Base-by-base conservation (phyloP, 1,140 invertebrate genomes). In the Megathymus violae region DNA sequence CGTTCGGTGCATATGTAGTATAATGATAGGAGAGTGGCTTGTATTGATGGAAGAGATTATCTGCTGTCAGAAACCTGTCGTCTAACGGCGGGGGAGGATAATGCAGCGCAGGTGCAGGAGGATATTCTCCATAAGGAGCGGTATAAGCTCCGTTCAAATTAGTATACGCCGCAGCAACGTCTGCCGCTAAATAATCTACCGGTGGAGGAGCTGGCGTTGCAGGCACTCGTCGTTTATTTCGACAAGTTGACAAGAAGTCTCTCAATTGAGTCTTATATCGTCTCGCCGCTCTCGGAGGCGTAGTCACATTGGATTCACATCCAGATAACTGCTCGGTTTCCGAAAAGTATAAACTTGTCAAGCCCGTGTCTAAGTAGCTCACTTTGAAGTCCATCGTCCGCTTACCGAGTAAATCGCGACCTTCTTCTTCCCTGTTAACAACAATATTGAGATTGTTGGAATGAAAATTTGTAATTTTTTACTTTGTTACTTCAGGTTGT, bases 361-460 rank as follows among this genome's bases (percentile, higher is more conserved):
- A 91, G 1, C 97, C 97, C 0, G 97, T 97, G 78, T 98, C 97
- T 73, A 98, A 92, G 86, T 99, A 99, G 76, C 98, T 99, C 13
- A 99, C 97, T 94, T 99, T 99, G 83, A 99, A 99, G 87, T 99
- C 98, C 96, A 99, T 99, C 0, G 98, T 99, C 56, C 98, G 94
- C 89, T 99, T 99, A 4, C 97, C 97, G 5, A 99, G 93, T 25
- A 99, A 91, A 92, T 99, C 98, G 54, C 97, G 94, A 9, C 98
- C 98, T 93, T 99, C 98, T 91, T 99, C 98, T 85, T 99, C 98
- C 95, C 98, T 98, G 91, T 13, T 93, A 93, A 52, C 38, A 56
- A 27, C 27, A 38, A 41, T 16, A 67, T n/a, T n/a, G n/a, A n/a
- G n/a, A n/a, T n/a, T n/a, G n/a, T n/a, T n/a, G n/a, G n/a, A n/a